Base-by-base conservation (phyloP, 2,113 vertebrate genomes). In the Ictalurus furcatus region DNA sequence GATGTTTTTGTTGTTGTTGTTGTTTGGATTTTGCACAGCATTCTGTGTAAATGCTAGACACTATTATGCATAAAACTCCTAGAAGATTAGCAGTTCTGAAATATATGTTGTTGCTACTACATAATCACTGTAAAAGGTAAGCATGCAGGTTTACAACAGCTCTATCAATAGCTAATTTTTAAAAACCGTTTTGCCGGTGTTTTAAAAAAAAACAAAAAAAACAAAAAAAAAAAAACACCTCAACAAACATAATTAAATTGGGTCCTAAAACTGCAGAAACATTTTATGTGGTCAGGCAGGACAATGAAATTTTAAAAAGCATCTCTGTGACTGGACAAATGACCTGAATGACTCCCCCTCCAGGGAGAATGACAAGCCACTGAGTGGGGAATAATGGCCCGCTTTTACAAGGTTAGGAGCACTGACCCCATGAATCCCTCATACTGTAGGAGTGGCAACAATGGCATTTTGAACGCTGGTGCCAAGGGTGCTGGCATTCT, bases 401-500 rank as follows among this genome's bases (percentile, higher is more conserved):
- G 44, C 79, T 86, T 92, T 90, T 89, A 69, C 92, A 90, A 91
- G 92, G 92, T 92, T 90, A 92, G 73, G 90, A 84, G 83, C 71
- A 83, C 85, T 92, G 92, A 91, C 91, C 91, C 90, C 78, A 67
- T 84, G 71, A 88, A 54, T 84, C 71, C 67, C 91, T 89, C 69
- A 54, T 82, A 48, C 44, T 48, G 44, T 48, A 86, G 67, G 81
- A 90, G 83, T 54, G 84, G 92, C 89, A 86, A 92, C 91, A 91
- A 90, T 92, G 92, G 91, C 92, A 93, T 93, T 92, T 92, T 82
- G 79, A 86, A 65, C 25, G 7, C 48, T 3, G 78, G 91, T 91
- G 92, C 91, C 92, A 92, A 88, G 92, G 92, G 92, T 91, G 88
- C 91, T 93, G 92, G 90, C 92, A 92, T 93, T 93, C 89, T 48